These are phyloP conservation scores for Sebastes nivosus DNA, from an alignment of 2,797 vertebrate genomes.

Conservation along the genomic window DNA sequence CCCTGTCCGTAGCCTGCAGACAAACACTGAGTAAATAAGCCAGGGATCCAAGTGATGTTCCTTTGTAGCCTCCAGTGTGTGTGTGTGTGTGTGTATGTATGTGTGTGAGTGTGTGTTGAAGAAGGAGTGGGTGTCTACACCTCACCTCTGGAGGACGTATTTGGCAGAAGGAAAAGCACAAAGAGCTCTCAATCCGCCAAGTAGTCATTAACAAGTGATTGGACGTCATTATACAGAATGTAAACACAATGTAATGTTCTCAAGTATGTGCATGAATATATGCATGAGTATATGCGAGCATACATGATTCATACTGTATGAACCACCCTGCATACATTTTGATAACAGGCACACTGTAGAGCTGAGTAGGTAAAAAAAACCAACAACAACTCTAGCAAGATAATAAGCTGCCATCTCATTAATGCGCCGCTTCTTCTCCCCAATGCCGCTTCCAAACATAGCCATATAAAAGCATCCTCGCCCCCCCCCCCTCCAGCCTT, in stretches of 20 bases:
- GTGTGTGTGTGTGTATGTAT: neutral
- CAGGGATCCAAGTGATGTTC: constrained; percentile 47
- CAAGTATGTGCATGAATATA: constrained; percentile 4
- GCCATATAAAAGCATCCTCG: constrained; percentile 44
- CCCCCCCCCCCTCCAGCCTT: constrained; percentile 11
- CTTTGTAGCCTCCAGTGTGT: constrained; percentile 17
- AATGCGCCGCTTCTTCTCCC: constrained; percentile 36
- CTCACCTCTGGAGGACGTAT: constrained; percentile 11
- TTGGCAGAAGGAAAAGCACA: constrained; percentile 15
- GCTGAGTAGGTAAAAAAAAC: constrained; percentile 4
- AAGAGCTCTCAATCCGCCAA: constrained; percentile 13
- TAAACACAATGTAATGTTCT: constrained; percentile 1
- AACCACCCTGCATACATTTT: neutral
- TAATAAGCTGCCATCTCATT: constrained; percentile 67
- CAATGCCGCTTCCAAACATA: constrained; percentile 43
- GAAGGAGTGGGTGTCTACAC: neutral
- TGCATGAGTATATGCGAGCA: constrained; percentile 10
- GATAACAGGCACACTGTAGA: neutral
- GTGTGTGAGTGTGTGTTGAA: neutral
- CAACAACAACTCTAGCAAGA: constrained; percentile 27
- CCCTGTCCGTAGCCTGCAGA: constrained; percentile 54
- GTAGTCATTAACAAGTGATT: constrained; percentile 19
- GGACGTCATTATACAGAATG: neutral
- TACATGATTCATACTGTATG: neutral
- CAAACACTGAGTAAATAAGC: constrained; percentile 67